These are phyloP conservation scores for Gambusia yucatana DNA, from an alignment of 2,797 vertebrate species.

Conservation along the genomic window DNA sequence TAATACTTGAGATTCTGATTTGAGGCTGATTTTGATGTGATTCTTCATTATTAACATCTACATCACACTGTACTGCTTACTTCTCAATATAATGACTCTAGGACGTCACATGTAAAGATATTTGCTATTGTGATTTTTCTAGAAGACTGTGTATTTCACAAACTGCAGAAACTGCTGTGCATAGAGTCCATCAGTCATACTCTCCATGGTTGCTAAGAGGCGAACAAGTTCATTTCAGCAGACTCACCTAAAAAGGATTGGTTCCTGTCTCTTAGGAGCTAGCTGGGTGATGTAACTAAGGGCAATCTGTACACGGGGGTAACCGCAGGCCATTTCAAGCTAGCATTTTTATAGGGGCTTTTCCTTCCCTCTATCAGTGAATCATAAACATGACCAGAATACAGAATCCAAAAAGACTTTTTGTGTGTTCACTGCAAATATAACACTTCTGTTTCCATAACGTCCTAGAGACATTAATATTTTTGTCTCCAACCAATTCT, in stretches of 20 bases:
- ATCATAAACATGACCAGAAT: constrained; percentile 35
- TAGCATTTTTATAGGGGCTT: constrained; percentile 35
- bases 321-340: constrained; percentile 20
- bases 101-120: constrained; percentile 7
- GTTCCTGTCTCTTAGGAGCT: constrained; percentile 26
- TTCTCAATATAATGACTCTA: neutral
- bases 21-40: neutral
- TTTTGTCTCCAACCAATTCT: constrained; percentile 5
- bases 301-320: constrained; percentile 58
- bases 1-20: neutral
- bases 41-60: neutral
- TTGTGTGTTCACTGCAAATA: constrained; percentile 36
- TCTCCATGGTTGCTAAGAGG: constrained; percentile 33
- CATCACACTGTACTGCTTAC: neutral
- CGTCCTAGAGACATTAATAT: neutral
- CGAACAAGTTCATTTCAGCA: constrained; percentile 58
- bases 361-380: constrained; percentile 30
- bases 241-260: constrained; percentile 22
- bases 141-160: constrained; percentile 29
- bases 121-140: constrained; percentile 48
- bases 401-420: neutral
- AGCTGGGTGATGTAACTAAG: constrained; percentile 62
- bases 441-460: constrained; percentile 1
- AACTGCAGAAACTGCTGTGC: constrained; percentile 29
- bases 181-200: constrained; percentile 34